These are phyloP conservation scores for Gryllus bimaculatus DNA, from an alignment of 1,140 invertebrate genomes.

Conservation along the genomic window DNA sequence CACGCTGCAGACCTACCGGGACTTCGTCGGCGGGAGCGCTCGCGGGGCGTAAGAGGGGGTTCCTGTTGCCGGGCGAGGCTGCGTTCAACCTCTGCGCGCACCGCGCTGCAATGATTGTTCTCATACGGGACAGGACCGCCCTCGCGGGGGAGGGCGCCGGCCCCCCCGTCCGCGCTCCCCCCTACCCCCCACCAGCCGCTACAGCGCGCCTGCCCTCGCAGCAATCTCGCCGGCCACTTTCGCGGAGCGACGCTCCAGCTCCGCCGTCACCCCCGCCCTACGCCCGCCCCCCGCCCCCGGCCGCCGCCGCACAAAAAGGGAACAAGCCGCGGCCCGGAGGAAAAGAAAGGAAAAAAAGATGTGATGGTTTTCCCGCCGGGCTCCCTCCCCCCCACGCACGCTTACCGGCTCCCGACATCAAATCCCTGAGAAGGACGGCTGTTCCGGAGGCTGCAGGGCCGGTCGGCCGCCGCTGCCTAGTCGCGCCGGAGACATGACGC, in stretches of 20 bases:
- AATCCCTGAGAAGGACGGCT: background rate
- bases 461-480: background rate
- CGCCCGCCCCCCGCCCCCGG: no score
- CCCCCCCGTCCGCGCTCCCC: background rate
- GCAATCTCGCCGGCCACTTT: background rate
- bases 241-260: background rate
- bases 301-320: background rate
- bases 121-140: background rate
- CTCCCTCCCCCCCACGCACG: no score
- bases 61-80: background rate
- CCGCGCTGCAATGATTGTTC: background rate
- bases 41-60: background rate
- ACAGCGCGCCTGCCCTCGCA: background rate
- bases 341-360: background rate
- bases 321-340: background rate
- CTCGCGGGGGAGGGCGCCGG: no score
- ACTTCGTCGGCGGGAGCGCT: no score
- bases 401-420: background rate
- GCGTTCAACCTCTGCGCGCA: background rate
- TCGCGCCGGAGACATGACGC: background rate
- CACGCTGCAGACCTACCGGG: no score
- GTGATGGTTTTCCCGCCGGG: background rate
- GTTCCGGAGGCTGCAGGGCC: background rate
- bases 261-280: background rate
- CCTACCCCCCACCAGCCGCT: no score